Evolutionary conservation across 2,113 vertebrate species (phyloP).

Genomic region (Bos taurus): DNA sequence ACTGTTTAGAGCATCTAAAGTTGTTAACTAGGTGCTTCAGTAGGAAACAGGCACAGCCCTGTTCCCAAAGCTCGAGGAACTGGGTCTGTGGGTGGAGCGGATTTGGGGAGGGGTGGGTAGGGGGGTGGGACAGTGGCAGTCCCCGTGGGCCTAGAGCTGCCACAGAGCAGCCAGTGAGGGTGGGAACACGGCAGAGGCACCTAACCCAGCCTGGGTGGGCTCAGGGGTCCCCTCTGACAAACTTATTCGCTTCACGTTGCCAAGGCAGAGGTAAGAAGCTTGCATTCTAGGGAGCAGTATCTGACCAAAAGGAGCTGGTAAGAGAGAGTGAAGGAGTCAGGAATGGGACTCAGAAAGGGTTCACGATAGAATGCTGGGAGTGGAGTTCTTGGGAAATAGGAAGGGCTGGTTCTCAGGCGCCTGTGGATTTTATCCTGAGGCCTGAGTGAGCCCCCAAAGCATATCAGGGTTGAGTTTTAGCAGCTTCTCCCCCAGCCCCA

Average conservation of each 20-base stretch:
- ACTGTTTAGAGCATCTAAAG: not conserved
- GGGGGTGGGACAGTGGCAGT: not conserved
- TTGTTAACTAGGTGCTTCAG: not conserved
- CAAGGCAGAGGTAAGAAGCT: not conserved
- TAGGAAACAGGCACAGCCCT: not conserved
- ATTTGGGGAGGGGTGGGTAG: too few relatives aligned
- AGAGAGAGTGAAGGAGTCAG: not conserved
- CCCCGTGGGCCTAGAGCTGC: not conserved
- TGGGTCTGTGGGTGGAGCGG: not conserved
- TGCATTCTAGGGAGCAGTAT: not conserved
- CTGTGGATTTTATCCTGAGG: not conserved
- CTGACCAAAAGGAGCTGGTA: not conserved
- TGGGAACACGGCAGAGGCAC: not conserved
- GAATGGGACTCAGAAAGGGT: not conserved
- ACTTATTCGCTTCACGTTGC: not conserved
- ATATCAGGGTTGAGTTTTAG: not conserved
- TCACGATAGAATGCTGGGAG: not conserved
- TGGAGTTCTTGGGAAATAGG: not conserved
- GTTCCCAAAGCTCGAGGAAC: not conserved
- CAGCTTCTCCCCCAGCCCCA: not conserved
- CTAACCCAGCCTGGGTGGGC: not conserved
- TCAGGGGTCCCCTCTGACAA: not conserved
- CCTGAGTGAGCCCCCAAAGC: not conserved
- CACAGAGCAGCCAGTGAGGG: not conserved
- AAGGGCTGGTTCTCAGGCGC: not conserved